Conservation (phyloP, 2,113 vertebrate genomes). For the Vulpes vulpes region DNA sequence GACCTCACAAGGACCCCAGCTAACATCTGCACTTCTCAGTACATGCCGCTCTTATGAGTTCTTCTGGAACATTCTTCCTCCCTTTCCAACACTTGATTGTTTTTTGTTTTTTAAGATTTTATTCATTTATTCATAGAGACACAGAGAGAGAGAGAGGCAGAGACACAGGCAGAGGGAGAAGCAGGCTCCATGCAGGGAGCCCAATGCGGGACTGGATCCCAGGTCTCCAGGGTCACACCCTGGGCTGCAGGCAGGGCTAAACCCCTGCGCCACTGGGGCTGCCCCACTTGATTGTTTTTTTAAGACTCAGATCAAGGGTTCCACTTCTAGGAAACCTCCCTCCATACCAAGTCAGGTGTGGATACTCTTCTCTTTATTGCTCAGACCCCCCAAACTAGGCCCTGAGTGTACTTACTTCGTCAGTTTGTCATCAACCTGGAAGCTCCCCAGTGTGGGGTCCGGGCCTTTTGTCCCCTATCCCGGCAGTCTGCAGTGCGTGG, state of each 20-base stretch:
- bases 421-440: background rate
- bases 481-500: fast-evolving
- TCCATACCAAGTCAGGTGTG: fast-evolving
- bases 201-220: background rate
- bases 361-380: too few species aligned
- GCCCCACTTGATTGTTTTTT: background rate
- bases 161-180: background rate
- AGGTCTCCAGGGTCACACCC: background rate
- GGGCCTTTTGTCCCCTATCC: background rate
- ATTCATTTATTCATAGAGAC: background rate
- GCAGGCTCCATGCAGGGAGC: background rate
- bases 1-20: fast-evolving
- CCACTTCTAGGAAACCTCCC: background rate
- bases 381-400: fast-evolving
- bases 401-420: fast-evolving
- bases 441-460: background rate
- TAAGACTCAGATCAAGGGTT: background rate
- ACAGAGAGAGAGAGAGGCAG: background rate
- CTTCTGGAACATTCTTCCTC: background rate
- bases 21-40: background rate
- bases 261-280: background rate
- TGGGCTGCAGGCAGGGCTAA: background rate
- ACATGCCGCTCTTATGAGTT: background rate
- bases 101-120: background rate
- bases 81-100: background rate